Base-by-base conservation (phyloP, 2,113 vertebrate species). In the Percopsis transmontana region DNA sequence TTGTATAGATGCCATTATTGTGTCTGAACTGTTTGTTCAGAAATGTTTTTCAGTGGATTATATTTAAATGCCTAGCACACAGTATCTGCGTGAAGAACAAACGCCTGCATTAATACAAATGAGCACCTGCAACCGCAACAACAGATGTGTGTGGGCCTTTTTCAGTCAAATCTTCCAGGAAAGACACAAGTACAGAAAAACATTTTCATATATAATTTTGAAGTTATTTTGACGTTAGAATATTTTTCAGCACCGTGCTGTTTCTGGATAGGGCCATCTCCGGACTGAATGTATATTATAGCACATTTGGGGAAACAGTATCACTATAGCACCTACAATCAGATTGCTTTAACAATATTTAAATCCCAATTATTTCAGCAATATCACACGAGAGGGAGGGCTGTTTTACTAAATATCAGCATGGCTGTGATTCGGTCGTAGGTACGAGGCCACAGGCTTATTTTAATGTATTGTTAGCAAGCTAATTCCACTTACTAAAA, bases 61-160 rank as follows among this genome's bases (percentile, higher is more conserved):
- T 81, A 87, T 87, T 83, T 87, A 87, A 90, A 88, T 84, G 61
- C 21, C 47, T 70, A 64, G 51, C 65, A 55, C 23, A 76, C 40
- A 69, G 70, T 67, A 42, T 61, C 62, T 71, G 40, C 78, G 47
- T 80, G 59, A 81, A 66, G 77, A 85, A 77, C 68, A 77, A 86
- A 85, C 81, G 73, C 76, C 75, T 56, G 40, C 62, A 72, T 72
- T 80, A 71, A 92, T 82, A 88, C 90, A 92, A 92, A 92, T 92
- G 88, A 92, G 85, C 91, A 92, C 90, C 91, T 92, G 91, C 79
- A 77, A 85, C 85, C 69, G 12, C 70, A 77, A 76, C 85, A 86
- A 39, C 87, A 90, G 87, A 91, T 88, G 90, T 89, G 70, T 74
- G 80, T 69, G 77, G 85, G 83, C 81, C 73, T 83, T 83, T 84